Evolutionary conservation across 1,140 invertebrate species (phyloP).

Genomic region (Hypsibius dujardini): DNA sequence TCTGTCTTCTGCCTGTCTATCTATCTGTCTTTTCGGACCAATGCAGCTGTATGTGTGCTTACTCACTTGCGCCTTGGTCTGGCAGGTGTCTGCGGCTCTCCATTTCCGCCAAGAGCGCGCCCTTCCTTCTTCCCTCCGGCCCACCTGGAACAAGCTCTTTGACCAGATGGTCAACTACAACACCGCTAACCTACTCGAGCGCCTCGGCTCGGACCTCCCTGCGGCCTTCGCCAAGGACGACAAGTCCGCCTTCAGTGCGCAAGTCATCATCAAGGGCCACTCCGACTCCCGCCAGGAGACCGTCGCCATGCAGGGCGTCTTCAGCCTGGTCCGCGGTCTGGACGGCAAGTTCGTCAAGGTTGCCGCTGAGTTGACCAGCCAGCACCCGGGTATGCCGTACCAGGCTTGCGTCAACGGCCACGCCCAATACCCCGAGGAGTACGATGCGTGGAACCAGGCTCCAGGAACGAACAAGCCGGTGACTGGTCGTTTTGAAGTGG

Average conservation of each 20-base stretch:
- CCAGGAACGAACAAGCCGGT: constrained; percentile 14
- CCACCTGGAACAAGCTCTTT: background rate
- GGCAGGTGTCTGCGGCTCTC: background rate
- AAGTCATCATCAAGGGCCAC: background rate
- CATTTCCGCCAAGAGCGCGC: background rate
- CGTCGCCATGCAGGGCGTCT: constrained; percentile 10
- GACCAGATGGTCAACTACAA: background rate
- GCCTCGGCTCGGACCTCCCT: background rate
- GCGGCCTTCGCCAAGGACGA: background rate
- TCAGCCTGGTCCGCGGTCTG: background rate
- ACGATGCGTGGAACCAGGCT: background rate
- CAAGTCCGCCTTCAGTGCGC: background rate
- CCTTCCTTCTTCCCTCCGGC: background rate
- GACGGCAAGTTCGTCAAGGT: constrained; percentile 15
- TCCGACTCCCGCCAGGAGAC: background rate
- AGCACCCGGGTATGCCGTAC: background rate
- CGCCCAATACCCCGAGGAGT: background rate
- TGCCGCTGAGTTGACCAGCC: constrained; percentile 9
- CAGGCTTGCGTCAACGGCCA: constrained; percentile 14
- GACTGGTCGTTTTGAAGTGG: background rate
- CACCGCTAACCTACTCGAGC: background rate
- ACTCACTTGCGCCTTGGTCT: background rate
- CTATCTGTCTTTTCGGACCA: no score
- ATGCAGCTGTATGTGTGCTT: no score
- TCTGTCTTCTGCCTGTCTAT: no score